Base-by-base conservation (phyloP, 2,888 invertebrate genomes). In the Drosophila siamana region DNA sequence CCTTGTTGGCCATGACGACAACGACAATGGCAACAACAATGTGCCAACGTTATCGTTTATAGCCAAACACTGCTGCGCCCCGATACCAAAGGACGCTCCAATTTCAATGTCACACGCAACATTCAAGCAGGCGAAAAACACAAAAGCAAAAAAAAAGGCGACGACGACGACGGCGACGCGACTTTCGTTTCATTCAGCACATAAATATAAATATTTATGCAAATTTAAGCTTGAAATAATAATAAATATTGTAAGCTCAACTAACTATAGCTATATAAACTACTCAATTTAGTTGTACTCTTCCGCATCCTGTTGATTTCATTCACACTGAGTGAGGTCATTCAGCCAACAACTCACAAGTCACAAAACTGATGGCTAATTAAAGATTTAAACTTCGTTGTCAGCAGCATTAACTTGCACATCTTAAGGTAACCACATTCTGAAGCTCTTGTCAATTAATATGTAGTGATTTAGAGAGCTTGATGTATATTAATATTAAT, bases 101-200 rank as follows among this genome's bases (percentile, higher is more conserved):
- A 48, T 41, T 70, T 74, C 63, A 74, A 70, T 70, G 70, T 55
- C 71, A 62, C 74, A 78, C 70, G 64, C 73, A 60, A 46, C 54
- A 28, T 55, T 44, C 56, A 55, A 43, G 24, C 9, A 26, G 24
- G n/a, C 30, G 26, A 26, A 7, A 6, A 26, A 26, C 26, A 24
- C 4, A 33, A 11, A n/a, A 4, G 4, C 3, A 11, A 41, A 30
- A 24, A 44, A 26, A 22, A n/a, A 19, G 5, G 28, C 28, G 5
- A 28, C 19, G 28, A 8, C 30, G 30, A 30, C 36, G 13, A 38
- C 36, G 15, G 22, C 22, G 15, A 36, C 28, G 24, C 19, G 33
- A 7, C 30, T n/a, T 40, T 52, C 19, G 19, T 40, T 13, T 51
- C n/a, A 40, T 26, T 26, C 26, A 9, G 15, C 8, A 36, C 24